Evolutionary conservation across 2,888 invertebrate genomes (phyloP), one percentile per base, ranked within the genome.

Genomic region (Troides aeacus): DNA sequence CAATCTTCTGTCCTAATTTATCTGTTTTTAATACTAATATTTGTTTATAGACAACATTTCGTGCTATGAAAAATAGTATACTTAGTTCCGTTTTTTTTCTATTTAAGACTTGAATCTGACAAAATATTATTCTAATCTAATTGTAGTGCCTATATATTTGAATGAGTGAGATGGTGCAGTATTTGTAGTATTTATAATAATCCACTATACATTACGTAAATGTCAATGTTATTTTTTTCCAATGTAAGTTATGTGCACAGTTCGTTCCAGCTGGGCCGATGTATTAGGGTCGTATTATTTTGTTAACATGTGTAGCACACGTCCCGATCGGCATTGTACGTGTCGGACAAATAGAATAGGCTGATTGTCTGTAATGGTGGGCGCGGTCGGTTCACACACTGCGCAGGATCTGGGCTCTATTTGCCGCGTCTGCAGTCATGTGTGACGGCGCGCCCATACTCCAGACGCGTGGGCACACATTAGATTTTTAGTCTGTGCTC

Each of bases 331-430:
- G 66, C 66, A 66, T 70, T 70, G 66, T 66, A 58, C 62, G 23
- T 58, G 61, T 50, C 50, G 58, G 63, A 66, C 58, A 70, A 70
- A 74, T 70, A 69, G 66, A 73, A 81, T 79, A 77, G 79, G 76
- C 77, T 77, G 79, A 82, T 83, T 82, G 81, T 82, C 72, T 75
- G 74, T 76, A 74, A 76, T 75, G 76, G 75, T 75, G 82, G 87
- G 88, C 74, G 88, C 82, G 85, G 86, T 77, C 77, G 77, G 84
- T 85, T 88, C 89, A 85, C 78, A 77, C 86, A 85, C 76, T 76
- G 80, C 81, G 87, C 89, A 91, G 92, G 92, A 92, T 91, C 90
- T 91, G 90, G 88, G 92, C 89, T 90, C 90, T 86, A 91, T 91
- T 91, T 88, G 86, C 73, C 85, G 87, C 87, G 87, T 81, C 75